Conservation (phyloP, 2,797 vertebrate species). For the Notolabrus celidotus region DNA sequence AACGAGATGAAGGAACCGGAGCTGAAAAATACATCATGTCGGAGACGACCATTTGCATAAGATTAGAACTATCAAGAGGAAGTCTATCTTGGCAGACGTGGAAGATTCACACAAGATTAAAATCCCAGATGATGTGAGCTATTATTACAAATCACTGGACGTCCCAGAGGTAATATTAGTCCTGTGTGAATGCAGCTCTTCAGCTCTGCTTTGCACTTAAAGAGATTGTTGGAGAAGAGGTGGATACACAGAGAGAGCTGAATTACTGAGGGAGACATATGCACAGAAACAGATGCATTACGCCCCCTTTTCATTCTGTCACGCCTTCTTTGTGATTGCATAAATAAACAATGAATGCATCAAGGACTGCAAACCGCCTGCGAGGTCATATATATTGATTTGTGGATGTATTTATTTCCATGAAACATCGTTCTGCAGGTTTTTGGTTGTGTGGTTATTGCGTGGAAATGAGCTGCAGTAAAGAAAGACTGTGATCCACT, state of each 20-base stretch:
- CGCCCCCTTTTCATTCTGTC: conserved; percentile 27
- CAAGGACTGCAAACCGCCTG: neutral
- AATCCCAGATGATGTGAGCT: conserved; percentile 33
- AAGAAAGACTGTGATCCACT: neutral
- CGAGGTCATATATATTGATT: conserved; percentile 3
- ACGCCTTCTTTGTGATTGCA: conserved; percentile 5
- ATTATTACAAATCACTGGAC: conserved; percentile 56
- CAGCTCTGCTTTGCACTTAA: conserved; percentile 23
- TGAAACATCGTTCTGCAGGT: neutral
- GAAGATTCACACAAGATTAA: conserved; percentile 48
- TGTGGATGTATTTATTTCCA: conserved; percentile 2
- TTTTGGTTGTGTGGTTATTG: neutral
- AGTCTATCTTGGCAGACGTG: conserved; percentile 35
- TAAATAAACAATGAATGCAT: conserved; percentile 12
- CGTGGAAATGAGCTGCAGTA: neutral
- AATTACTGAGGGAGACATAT: conserved; percentile 20
- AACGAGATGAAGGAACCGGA: conserved; percentile 2
- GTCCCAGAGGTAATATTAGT: conserved; percentile 38
- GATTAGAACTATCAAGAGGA: conserved; percentile 36
- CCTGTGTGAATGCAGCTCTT: conserved; percentile 33
- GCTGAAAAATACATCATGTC: conserved; percentile 23
- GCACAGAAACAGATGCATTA: conserved; percentile 5
- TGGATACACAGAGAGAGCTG: conserved; percentile 1
- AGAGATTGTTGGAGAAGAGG: conserved; percentile 19
- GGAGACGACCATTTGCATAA: conserved; percentile 29